Conservation (phyloP, 2,888 invertebrate species). For the Ornithoptera priamus region DNA sequence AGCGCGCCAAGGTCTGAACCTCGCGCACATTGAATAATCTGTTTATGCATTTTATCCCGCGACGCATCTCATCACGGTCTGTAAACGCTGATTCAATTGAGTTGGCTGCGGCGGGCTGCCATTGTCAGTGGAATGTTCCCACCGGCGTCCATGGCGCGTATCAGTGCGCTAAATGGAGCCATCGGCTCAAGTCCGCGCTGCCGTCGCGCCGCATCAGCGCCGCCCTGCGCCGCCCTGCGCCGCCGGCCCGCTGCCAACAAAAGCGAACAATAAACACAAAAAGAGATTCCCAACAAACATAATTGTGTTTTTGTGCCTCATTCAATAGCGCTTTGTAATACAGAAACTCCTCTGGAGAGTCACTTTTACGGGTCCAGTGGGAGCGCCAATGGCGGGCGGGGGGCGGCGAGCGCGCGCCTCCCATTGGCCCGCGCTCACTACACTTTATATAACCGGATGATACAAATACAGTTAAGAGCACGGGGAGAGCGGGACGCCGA, state of each 20-base stretch:
- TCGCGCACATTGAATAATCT: no score
- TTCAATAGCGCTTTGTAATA: constrained; percentile 73
- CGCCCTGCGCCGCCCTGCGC: neutral
- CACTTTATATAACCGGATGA: constrained; percentile 79
- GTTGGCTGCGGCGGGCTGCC: no score
- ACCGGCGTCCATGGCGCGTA: neutral
- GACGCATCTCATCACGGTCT: no score
- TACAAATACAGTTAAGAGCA: constrained; percentile 79
- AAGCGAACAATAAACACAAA: constrained; percentile 57
- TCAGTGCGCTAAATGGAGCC: constrained; percentile 1
- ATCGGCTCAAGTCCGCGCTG: constrained; percentile 4
- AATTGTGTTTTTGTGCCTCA: constrained; percentile 74
- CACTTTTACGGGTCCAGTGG: neutral
- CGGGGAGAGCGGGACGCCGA: constrained; percentile 61
- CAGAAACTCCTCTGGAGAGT: constrained; percentile 56
- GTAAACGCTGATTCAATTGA: no score
- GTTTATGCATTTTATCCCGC: no score
- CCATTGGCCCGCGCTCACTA: constrained; percentile 69
- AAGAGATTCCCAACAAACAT: constrained; percentile 73
- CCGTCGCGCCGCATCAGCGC: constrained; percentile 5
- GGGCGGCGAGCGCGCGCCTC: constrained; percentile 53
- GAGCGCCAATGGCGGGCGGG: constrained; percentile 57
- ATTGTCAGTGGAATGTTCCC: constrained; percentile 9
- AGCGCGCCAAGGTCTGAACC: no score
- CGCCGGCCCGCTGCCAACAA: constrained; percentile 46